Evolutionary conservation across 2,888 invertebrate species (phyloP).

Genomic region (Pheosia gnoma): DNA sequence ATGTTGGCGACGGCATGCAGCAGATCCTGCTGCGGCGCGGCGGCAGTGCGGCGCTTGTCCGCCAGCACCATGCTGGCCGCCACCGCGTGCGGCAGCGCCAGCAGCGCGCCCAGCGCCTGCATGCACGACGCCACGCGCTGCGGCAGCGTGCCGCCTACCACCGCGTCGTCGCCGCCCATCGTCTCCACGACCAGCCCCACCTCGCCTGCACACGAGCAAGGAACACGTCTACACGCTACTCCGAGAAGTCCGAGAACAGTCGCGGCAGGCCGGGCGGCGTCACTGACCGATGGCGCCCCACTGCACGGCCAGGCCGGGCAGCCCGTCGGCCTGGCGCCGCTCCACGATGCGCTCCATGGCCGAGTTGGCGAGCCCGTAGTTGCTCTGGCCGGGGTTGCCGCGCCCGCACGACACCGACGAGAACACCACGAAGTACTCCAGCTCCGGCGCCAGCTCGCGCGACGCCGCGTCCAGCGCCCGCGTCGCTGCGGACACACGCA

Average conservation of each 20-base stretch:
- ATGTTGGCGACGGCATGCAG: conserved; percentile 94
- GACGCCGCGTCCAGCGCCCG: conserved; percentile 92
- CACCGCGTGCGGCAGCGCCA: conserved; percentile 94
- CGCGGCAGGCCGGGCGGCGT: background rate
- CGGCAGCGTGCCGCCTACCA: conserved; percentile 97
- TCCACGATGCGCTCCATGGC: conserved; percentile 98
- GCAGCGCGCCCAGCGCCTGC: conserved; percentile 93
- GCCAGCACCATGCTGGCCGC: conserved; percentile 94
- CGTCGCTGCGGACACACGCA: conserved; percentile 79
- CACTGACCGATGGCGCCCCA: conserved; percentile 96
- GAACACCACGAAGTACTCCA: conserved; percentile 97
- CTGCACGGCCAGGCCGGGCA: conserved; percentile 96
- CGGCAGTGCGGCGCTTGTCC: conserved; percentile 88
- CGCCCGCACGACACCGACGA: conserved; percentile 98
- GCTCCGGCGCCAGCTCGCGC: conserved; percentile 89
- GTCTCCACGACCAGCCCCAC: conserved; percentile 96
- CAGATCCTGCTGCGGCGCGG: conserved; percentile 83
- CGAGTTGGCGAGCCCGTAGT: conserved; percentile 98
- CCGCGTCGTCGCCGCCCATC: conserved; percentile 94
- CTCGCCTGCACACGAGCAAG: conserved; percentile 83
- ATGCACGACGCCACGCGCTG: conserved; percentile 98
- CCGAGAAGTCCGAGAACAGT: no score
- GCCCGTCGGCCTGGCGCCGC: conserved; percentile 90
- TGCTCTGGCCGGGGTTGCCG: conserved; percentile 98
- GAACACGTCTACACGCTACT: no score